Conservation (phyloP, 1,140 invertebrate genomes). For the Heliconius hermathena region DNA sequence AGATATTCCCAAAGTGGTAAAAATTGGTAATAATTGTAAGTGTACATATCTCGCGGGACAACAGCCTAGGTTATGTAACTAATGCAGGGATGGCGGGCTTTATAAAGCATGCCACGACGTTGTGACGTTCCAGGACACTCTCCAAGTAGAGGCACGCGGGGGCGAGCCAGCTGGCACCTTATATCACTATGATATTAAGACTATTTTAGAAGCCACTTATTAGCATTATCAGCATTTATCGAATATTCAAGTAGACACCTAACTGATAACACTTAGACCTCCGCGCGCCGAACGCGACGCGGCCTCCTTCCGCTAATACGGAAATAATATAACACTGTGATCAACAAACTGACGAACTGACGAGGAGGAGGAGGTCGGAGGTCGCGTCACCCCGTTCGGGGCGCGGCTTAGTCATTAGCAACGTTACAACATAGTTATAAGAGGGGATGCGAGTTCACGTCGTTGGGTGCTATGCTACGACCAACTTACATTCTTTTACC, state of each 20-base stretch:
- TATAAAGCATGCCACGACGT: not conserved
- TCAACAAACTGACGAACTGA: too few species aligned
- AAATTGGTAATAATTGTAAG: slow-evolving; percentile 29
- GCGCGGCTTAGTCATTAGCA: not conserved
- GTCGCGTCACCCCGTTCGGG: too few species aligned
- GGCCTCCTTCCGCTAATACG: too few species aligned
- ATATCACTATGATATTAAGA: slow-evolving; percentile 18
- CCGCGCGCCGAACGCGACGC: not conserved
- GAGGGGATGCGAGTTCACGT: slow-evolving; percentile 35
- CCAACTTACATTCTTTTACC: slow-evolving; percentile 57
- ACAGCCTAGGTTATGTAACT: slow-evolving; percentile 33
- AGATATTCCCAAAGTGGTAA: not conserved
- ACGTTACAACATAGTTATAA: not conserved
- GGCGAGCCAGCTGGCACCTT: slow-evolving; percentile 14
- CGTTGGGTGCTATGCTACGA: slow-evolving; percentile 68
- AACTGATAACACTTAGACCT: not conserved
- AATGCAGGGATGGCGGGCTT: slow-evolving; percentile 7
- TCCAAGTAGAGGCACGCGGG: not conserved
- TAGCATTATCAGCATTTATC: slow-evolving; percentile 20
- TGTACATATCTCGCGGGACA: slow-evolving; percentile 47
- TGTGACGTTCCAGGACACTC: not conserved
- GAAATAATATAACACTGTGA: too few species aligned
- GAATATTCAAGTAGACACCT: slow-evolving; percentile 3
- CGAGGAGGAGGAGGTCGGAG: too few species aligned
- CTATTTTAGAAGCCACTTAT: slow-evolving; percentile 16